Conservation (phyloP, 2,888 invertebrate species). For the Noctuana brunneofusca region DNA sequence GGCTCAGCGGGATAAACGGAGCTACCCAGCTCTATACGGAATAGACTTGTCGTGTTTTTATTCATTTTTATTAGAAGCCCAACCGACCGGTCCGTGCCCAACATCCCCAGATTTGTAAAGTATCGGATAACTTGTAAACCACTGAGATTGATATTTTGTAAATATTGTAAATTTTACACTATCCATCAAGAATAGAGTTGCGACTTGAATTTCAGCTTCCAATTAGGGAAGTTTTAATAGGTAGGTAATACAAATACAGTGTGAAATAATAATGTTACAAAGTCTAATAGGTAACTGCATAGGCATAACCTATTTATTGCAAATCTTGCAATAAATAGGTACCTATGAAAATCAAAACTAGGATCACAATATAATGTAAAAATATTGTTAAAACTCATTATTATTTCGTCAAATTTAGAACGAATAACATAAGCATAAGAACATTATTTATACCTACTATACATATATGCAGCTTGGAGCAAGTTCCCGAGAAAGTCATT, state of each 20-base stretch:
- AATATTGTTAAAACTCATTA: background rate
- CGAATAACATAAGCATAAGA: constrained; percentile 12
- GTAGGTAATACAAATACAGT: too few relatives aligned
- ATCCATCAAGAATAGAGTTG: constrained; percentile 15
- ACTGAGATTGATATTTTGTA: constrained; percentile 33
- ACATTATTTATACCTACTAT: constrained; percentile 13
- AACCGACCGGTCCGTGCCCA: constrained; percentile 56
- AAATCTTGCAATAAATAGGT: too few relatives aligned
- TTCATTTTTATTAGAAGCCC: constrained; percentile 54
- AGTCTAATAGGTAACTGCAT: too few relatives aligned
- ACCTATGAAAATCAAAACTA: too few relatives aligned
- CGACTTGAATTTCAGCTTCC: constrained; percentile 9
- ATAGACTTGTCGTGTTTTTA: constrained; percentile 73
- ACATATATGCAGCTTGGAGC: constrained; percentile 44
- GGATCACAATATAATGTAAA: too few relatives aligned
- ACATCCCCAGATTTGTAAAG: constrained; percentile 50
- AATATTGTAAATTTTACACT: constrained; percentile 29
- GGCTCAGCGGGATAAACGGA: constrained; percentile 48
- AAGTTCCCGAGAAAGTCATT: constrained; percentile 73
- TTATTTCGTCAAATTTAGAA: constrained; percentile 18
- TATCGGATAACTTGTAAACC: constrained; percentile 45
- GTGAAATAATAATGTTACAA: too few relatives aligned
- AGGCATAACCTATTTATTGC: too few relatives aligned
- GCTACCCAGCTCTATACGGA: constrained; percentile 48
- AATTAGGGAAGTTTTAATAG: too few relatives aligned